phyloP scores from a whole-genome alignment of 92 coral and sea anemone genomes.

The Actinernus sp. region DNA sequence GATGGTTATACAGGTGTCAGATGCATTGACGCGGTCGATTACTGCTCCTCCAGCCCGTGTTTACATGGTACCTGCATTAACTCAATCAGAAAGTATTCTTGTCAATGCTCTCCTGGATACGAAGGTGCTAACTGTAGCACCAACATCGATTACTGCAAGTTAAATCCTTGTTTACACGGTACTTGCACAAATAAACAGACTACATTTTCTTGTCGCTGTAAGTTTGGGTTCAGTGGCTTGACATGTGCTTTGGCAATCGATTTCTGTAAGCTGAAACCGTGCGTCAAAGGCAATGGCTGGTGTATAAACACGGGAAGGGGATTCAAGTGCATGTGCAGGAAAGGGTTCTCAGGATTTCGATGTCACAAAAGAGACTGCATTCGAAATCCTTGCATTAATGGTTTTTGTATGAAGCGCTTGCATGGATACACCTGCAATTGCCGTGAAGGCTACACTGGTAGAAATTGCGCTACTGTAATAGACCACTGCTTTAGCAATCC shows the following conservation, averaged over 20 bases:
- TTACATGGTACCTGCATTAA: constrained; percentile 39
- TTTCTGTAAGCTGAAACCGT: constrained; percentile 32
- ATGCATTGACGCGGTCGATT: constrained; percentile 28
- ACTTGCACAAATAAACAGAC: background rate
- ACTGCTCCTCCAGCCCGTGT: constrained; percentile 57
- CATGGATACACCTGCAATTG: constrained; percentile 53
- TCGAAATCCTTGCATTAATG: constrained; percentile 17
- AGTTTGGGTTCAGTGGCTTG: background rate
- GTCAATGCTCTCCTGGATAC: constrained; percentile 54
- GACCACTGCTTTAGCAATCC: constrained; percentile 64
- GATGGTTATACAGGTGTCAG: constrained; percentile 23
- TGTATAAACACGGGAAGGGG: constrained; percentile 37
- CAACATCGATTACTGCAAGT: constrained; percentile 31
- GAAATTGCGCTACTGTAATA: constrained; percentile 49
- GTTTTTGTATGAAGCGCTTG: constrained; percentile 1
- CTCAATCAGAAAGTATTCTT: constrained; percentile 10
- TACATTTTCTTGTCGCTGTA: background rate
- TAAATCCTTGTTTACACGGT: constrained; percentile 38
- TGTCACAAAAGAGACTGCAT: constrained; percentile 46
- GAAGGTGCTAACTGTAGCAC: constrained; percentile 46
- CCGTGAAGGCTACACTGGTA: constrained; percentile 53
- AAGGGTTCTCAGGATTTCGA: constrained; percentile 52
- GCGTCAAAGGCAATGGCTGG: constrained; percentile 17
- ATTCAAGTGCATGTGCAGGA: constrained; percentile 44
- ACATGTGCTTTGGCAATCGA: constrained; percentile 29